Base-by-base conservation (phyloP, 2,113 vertebrate species). In the Rhineura floridana region DNA sequence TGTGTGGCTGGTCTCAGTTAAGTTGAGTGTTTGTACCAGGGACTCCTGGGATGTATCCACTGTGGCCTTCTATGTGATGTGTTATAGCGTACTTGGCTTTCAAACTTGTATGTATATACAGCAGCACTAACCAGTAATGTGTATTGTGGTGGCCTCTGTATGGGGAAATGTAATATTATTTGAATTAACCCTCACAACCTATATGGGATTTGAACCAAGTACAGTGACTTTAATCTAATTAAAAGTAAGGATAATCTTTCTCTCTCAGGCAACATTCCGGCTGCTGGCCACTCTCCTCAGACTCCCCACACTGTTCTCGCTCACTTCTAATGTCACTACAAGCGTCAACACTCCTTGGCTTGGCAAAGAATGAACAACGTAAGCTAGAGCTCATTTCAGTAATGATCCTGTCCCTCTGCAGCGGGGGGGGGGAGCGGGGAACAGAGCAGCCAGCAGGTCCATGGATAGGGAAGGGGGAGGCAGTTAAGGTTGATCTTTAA, bases 281-380 rank as follows among this genome's bases (percentile, higher is more conserved):
- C 36, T 59, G 42, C 62, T 77, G 70, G 70, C 59, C 3, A 46
- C 33, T 63, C 25, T 44, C n/a, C 28, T 15, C 33, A 62, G 76
- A 59, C 70, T 77, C 88, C 70, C 62, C 88, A 88, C 21, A 19
- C 48, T 76, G 77, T 84, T 85, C 59, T 84, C 28, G 48, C 48
- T 77, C 62, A 81, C 77, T 82, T 85, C 81, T 90, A 70, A 87
- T 89, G 91, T 90, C 88, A 89, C 82, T 69, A 21, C 62, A 30
- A 91, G 80, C n/a, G 9, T 90, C 76, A 84, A n/a, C 48, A 5
- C 48, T 91, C 82, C 62, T 69, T 23, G 55, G 70, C 33, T 84
- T 91, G 88, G 87, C 70, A 72, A 13, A 39, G 28, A 65, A 77
- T 9, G n/a, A 65, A 63, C 6, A 86, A 78, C 85, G 36, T 0